Base-by-base conservation (phyloP, 2,113 vertebrate species). In the Tychaedon coryphoeus region DNA sequence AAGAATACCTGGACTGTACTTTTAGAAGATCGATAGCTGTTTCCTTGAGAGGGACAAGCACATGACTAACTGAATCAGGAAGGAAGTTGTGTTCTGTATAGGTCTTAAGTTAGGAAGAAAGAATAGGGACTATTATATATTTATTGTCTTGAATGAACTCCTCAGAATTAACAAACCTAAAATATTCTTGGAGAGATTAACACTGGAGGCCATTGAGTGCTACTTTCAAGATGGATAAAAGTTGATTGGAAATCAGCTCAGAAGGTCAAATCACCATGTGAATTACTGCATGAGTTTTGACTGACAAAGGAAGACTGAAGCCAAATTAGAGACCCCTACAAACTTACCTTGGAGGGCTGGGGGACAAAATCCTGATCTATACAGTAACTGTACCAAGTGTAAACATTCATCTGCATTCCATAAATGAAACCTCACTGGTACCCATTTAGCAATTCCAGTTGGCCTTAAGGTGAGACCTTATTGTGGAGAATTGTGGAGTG, bases 201-300 rank as follows among this genome's bases (percentile, higher is more conserved):
- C 23, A 19, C 42, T 10, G 40, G 48, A 85, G 31, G 13, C 22
- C 20, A 13, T 43, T 34, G 71, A 51, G 19, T 57, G 33, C 15
- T 76, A 5, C 70, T 47, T n/a, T 28, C 20, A 61, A 78, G 72
- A 72, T 34, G 31, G 16, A 75, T 72, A 14, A 19, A 65, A 23
- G 19, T 22, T 0, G 0, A 1, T 13, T 73, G 47, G 76, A 80
- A 77, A 43, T 77, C 34, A 65, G 2, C 40, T 77, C 34, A 62
- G 54, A 65, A 48, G 64, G 53, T 42, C 64, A 70, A 60, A 74
- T 66, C 43, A 34, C 12, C 38, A 19, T n/a, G 9, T 61, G 36
- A 83, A 66, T 76, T 34, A 42, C 18, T 76, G 58, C 0, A 5
- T 62, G 19, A 33, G 8, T 57, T 93, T 86, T 70, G 65, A 28